These are phyloP conservation scores for Sardina pilchardus DNA, from an alignment of 2,113 vertebrate genomes.

Conservation along the genomic window DNA sequence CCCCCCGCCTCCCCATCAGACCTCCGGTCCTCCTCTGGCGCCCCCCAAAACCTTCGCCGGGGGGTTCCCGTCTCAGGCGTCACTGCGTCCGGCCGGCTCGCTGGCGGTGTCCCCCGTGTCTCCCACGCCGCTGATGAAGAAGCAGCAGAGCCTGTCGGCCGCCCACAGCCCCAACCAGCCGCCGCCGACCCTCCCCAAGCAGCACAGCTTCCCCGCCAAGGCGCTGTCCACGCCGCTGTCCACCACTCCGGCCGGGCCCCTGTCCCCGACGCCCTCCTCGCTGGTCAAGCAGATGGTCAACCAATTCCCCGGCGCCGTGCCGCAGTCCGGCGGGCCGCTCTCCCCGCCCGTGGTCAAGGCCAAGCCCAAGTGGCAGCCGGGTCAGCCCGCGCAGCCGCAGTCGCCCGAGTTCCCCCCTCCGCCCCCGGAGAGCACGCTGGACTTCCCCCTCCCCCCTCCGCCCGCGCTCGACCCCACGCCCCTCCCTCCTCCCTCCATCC, in stretches of 20 bases:
- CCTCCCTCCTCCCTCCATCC: conserved; percentile 40
- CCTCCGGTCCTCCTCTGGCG: conserved; percentile 67
- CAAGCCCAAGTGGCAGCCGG: conserved; percentile 91
- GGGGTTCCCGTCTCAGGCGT: conserved; percentile 70
- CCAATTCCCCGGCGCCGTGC: conserved; percentile 80
- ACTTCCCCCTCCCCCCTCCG: conserved; percentile 73
- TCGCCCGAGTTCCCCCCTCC: conserved; percentile 93
- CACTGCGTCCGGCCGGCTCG: conserved; percentile 66
- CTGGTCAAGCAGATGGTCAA: conserved; percentile 89
- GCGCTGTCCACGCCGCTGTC: conserved; percentile 69
- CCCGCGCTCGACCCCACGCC: conserved; percentile 59
- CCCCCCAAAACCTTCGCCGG: conserved; percentile 78
- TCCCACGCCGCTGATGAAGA: conserved; percentile 68
- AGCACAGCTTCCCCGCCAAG: conserved; percentile 83
- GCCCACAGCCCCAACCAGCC: conserved; percentile 76
- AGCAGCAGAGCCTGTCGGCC: conserved; percentile 78
- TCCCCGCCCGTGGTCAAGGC: conserved; percentile 91
- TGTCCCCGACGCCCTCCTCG: conserved; percentile 70
- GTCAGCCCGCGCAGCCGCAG: conserved; percentile 64
- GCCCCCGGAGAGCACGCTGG: conserved; percentile 83
- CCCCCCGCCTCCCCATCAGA: conserved; percentile 66
- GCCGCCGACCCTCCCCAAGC: conserved; percentile 86
- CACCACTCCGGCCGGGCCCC: conserved; percentile 43
- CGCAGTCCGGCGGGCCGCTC: conserved; percentile 69
- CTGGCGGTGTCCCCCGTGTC: conserved; percentile 61